Evolutionary conservation across 2,113 vertebrate genomes (phyloP).

Genomic region (Callithrix jacchus): DNA sequence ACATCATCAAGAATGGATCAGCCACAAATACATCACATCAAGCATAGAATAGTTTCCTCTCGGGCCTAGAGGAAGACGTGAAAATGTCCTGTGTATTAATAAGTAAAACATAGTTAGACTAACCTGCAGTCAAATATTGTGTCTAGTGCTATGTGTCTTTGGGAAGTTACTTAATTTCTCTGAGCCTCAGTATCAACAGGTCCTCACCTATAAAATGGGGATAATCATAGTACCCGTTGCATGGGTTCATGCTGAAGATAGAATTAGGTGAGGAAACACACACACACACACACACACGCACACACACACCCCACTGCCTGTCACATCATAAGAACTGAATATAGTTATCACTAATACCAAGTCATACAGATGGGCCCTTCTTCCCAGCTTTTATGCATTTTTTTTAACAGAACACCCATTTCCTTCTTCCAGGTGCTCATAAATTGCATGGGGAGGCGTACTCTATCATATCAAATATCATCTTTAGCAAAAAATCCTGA

Average conservation of each 20-base stretch:
- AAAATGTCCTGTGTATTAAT: neutral
- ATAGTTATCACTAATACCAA: neutral
- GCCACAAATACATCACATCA: neutral
- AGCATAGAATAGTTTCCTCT: neutral
- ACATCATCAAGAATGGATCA: neutral
- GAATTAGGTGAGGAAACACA: neutral
- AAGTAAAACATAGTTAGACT: neutral
- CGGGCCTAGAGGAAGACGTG: neutral
- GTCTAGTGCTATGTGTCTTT: neutral
- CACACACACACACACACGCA: neutral
- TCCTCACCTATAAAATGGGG: neutral
- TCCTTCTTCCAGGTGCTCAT: neutral
- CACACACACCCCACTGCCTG: neutral
- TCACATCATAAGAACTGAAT: neutral
- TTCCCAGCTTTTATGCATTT: neutral
- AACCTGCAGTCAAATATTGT: neutral
- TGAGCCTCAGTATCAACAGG: neutral
- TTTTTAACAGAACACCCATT: neutral
- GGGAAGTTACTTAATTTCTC: neutral
- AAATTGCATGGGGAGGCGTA: neutral
- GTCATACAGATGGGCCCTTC: neutral
- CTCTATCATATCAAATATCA: neutral
- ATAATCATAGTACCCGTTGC: neutral
- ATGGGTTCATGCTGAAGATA: neutral
- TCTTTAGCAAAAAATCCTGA: neutral